Percentiles rank a stretch among this genome's conserved stretches.
These are phyloP conservation scores for Luffia ferchaultella DNA, from an alignment of 2,888 invertebrate species.

Conservation along the genomic window DNA sequence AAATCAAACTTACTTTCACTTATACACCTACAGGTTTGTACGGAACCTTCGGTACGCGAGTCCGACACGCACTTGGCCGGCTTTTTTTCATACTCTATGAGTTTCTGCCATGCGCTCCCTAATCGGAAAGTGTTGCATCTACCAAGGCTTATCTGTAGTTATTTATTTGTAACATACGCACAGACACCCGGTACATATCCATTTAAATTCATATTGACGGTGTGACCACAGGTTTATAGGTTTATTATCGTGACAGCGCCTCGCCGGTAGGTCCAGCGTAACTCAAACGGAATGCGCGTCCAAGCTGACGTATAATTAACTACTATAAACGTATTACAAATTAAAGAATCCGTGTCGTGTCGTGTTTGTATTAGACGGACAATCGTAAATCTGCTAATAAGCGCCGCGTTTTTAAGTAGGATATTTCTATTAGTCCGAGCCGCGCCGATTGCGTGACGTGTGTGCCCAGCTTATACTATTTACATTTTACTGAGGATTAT, in stretches of 20 bases:
- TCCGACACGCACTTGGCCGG: no score
- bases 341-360: constrained; percentile 51
- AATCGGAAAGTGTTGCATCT: no score
- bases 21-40: no score
- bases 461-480: not conserved
- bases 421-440: not conserved
- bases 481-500: no score
- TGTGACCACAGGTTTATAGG: not conserved
- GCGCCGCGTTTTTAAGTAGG: constrained; percentile 19
- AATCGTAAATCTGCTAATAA: constrained; percentile 54
- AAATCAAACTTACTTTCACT: no score
- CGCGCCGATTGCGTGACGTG: not conserved
- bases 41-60: no score
- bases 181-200: no score
- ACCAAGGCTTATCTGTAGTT: no score
- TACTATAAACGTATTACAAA: constrained; percentile 51
- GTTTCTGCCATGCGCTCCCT: no score
- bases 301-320: constrained; percentile 32
- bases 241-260: not conserved
- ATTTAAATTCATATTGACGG: no score
- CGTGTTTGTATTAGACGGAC: constrained; percentile 42
- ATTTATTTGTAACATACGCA: no score
- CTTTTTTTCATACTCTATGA: no score
- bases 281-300: constrained; percentile 1
- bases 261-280: constrained; percentile 1